Evolutionary conservation across 2,113 vertebrate genomes (phyloP).

Genomic region (Peromyscus maniculatus): DNA sequence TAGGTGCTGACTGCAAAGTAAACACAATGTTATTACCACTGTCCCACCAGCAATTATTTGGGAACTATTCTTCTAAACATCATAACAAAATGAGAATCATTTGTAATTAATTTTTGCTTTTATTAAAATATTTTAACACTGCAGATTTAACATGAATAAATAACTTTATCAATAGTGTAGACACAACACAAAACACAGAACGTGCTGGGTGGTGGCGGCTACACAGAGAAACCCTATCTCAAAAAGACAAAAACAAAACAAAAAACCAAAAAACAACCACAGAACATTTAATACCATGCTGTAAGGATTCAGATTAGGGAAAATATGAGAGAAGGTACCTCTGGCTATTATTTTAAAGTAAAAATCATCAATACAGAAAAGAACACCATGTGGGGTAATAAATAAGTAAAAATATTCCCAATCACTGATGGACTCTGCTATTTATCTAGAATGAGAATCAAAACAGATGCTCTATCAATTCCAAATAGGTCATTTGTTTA

Average conservation of each 20-base stretch:
- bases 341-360: constrained; percentile 30
- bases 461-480: background rate
- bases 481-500: background rate
- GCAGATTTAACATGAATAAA: constrained; percentile 37
- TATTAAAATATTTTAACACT: constrained; percentile 56
- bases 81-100: constrained; percentile 1
- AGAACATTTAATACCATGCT: background rate
- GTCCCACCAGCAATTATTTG: background rate
- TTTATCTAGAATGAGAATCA: constrained; percentile 60
- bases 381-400: background rate
- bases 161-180: constrained; percentile 21
- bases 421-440: background rate
- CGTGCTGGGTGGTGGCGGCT: too few relatives aligned
- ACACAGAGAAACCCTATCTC: too few relatives aligned
- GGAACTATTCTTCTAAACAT: background rate
- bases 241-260: too few relatives aligned
- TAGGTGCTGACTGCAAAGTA: constrained; percentile 26
- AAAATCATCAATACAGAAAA: background rate
- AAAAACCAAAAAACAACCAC: background rate
- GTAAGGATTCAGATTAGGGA: background rate
- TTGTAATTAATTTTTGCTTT: constrained; percentile 37
- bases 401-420: constrained; percentile 22
- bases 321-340: background rate
- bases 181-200: background rate
- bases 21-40: background rate